Evolutionary conservation across 2,113 vertebrate genomes (phyloP).

Genomic region (Anser brachyrhynchus): DNA sequence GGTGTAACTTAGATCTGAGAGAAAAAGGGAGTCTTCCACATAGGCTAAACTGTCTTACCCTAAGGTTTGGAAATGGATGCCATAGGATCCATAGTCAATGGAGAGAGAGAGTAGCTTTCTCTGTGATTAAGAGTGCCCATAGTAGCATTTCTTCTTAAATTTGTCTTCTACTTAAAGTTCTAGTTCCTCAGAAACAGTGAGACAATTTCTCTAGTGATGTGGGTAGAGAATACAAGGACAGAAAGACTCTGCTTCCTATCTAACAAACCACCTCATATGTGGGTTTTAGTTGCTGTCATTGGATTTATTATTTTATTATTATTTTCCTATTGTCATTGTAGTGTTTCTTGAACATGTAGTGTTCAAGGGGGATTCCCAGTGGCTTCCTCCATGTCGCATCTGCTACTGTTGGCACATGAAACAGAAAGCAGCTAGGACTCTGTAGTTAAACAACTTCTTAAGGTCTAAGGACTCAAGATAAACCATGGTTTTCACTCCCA

Average conservation of each 20-base stretch:
- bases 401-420: background rate
- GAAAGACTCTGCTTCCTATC: background rate
- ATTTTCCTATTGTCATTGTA: background rate
- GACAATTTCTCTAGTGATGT: background rate
- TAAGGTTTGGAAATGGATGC: background rate
- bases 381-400: background rate
- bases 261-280: background rate
- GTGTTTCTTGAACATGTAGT: background rate
- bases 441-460: background rate
- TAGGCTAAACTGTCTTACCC: background rate
- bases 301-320: background rate
- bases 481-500: background rate
- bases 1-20: background rate
- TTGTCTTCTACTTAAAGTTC: background rate
- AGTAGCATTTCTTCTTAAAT: background rate
- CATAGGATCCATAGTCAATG: background rate
- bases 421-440: background rate
- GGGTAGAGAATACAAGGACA: background rate
- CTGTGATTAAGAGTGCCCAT: background rate
- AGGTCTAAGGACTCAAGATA: background rate
- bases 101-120: background rate
- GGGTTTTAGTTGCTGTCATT: background rate
- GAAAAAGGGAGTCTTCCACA: background rate
- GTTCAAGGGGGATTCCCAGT: background rate
- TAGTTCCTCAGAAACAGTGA: fast-evolving